A percentile compares a stretch with the other conserved stretches of the same genome.
These are phyloP conservation scores for Ondatra zibethicus DNA, from an alignment of 2,113 vertebrate species.

Conservation along the genomic window DNA sequence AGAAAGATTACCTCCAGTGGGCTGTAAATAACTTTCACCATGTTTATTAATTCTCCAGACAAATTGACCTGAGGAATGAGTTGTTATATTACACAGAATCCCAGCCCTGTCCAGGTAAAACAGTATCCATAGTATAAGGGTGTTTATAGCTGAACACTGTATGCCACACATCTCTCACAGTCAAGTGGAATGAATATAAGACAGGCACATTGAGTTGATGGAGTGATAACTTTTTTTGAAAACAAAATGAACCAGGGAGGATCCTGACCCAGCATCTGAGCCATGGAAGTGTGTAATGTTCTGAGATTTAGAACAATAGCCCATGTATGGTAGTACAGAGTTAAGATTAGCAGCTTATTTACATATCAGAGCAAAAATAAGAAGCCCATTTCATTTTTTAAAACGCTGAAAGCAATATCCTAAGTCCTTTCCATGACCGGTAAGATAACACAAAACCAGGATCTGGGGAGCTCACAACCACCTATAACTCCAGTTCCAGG, in stretches of 20 bases:
- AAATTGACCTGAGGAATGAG: neutral
- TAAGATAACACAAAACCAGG: neutral
- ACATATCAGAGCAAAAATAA: neutral
- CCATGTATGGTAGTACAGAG: neutral
- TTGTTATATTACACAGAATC: fast-evolving
- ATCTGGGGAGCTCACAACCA: neutral
- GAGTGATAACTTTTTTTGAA: neutral
- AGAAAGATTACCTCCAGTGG: neutral
- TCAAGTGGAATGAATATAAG: neutral
- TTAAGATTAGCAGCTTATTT: neutral
- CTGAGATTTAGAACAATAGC: neutral
- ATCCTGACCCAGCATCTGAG: too few species aligned
- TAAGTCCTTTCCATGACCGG: neutral
- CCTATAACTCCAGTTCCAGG: neutral
- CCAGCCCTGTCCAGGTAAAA: neutral
- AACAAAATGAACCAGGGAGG: neutral
- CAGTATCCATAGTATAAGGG: neutral
- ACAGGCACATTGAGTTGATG: too few species aligned
- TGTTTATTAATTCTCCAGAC: neutral
- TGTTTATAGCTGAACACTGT: fast-evolving
- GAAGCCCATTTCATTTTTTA: neutral
- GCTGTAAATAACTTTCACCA: neutral
- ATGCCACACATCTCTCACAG: fast-evolving
- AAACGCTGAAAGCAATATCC: neutral
- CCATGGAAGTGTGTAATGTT: neutral